Conservation (phyloP, 2,113 vertebrate genomes). For the Acanthochromis polyacanthus region DNA sequence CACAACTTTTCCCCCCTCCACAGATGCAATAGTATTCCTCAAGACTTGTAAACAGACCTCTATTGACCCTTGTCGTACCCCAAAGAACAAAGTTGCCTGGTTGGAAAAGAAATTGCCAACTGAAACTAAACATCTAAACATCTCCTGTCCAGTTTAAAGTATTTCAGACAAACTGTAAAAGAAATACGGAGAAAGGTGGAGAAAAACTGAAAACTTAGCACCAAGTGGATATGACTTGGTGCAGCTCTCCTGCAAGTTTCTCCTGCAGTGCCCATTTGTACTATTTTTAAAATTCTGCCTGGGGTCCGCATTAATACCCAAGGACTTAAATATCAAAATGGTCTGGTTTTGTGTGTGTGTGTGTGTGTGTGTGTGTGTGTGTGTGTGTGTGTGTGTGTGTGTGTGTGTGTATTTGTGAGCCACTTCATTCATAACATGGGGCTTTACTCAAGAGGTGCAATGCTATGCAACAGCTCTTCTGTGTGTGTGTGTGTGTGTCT, state of each 20-base stretch:
- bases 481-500: slow-evolving; percentile 21
- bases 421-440: slow-evolving; percentile 1
- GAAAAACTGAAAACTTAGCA: neutral
- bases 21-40: too few relatives aligned
- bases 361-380: neutral
- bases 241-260: slow-evolving; percentile 83
- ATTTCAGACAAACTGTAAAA: neutral
- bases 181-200: neutral
- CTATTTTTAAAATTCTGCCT: slow-evolving; percentile 75
- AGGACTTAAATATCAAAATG: slow-evolving; percentile 26
- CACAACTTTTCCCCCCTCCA: neutral
- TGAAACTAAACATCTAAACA: neutral
- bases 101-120: neutral
- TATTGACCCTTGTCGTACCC: slow-evolving; percentile 16
- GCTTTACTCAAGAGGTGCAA: neutral
- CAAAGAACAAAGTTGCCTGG: neutral
- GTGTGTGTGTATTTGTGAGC: neutral
- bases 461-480: slow-evolving; percentile 1
- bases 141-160: neutral
- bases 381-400: too few relatives aligned
- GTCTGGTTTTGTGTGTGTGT: neutral
- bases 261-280: slow-evolving; percentile 84
- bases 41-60: neutral
- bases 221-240: neutral
- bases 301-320: slow-evolving; percentile 39